Conservation (phyloP, 53 echinoderm and acorn worm genomes). For the Luidia sarsii region DNA sequence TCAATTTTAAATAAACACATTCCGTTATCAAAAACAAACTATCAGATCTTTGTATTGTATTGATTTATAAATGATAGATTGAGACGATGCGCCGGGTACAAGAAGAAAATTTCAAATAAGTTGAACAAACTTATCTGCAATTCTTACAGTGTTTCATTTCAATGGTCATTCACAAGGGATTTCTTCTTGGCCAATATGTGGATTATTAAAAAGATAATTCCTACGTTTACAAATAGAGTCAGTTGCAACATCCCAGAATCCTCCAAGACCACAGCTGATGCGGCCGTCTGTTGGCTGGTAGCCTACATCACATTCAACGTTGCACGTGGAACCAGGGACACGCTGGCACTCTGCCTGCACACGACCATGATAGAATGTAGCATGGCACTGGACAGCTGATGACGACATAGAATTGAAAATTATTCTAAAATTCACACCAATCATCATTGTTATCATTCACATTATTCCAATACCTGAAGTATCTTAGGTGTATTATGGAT, state of each 20-base stretch:
- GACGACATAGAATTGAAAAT: neutral
- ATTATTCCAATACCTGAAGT: too few relatives aligned
- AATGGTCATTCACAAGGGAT: too few relatives aligned
- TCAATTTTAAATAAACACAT: too few relatives aligned
- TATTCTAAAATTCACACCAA: neutral
- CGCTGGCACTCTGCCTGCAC: slow-evolving; percentile 45
- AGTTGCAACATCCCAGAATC: slow-evolving; percentile 33
- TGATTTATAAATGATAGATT: too few relatives aligned
- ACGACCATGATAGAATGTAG: neutral
- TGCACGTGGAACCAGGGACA: slow-evolving; percentile 47
- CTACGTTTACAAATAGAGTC: slow-evolving; percentile 47
- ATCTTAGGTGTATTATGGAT: too few relatives aligned
- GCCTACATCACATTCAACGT: slow-evolving; percentile 51
- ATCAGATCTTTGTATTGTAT: too few relatives aligned
- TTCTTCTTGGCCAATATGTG: too few relatives aligned
- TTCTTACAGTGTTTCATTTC: neutral
- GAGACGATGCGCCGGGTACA: too few relatives aligned
- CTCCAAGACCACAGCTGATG: slow-evolving; percentile 41
- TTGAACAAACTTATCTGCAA: neutral
- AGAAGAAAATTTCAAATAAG: too few relatives aligned
- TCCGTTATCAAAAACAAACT: too few relatives aligned
- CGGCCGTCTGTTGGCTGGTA: slow-evolving; percentile 26
- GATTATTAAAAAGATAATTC: too few relatives aligned
- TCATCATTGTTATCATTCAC: too few relatives aligned
- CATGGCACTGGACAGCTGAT: slow-evolving; percentile 54